phyloP scores from a whole-genome alignment of 1,140 invertebrate species.

The Muscidifurax raptorellus region DNA sequence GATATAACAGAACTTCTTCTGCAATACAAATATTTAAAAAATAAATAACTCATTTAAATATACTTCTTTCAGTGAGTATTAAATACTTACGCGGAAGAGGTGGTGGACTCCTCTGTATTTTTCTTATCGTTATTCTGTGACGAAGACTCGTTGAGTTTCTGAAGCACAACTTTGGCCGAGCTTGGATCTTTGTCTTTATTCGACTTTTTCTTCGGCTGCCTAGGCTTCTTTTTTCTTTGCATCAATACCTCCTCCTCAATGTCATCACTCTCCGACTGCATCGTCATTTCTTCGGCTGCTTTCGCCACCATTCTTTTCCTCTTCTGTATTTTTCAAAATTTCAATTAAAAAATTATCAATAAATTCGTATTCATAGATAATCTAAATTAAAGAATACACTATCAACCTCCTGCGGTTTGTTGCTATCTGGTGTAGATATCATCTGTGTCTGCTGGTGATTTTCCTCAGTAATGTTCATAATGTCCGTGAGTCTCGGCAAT shows the following conservation, averaged over 20 bases:
- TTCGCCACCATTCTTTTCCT: conserved; percentile 10
- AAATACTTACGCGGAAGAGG: conserved; percentile 46
- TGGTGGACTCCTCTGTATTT: conserved; percentile 6
- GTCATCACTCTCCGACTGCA: conserved; percentile 7
- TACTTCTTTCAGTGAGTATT: neutral
- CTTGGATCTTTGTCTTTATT: conserved; percentile 60
- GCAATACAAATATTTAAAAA: conserved; percentile 2
- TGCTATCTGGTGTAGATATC: neutral
- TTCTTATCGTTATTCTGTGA: conserved; percentile 26
- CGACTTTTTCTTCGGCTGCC: conserved; percentile 40
- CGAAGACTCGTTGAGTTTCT: conserved; percentile 58
- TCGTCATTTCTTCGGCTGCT: neutral
- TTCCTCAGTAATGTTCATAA: neutral
- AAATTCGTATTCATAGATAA: neutral
- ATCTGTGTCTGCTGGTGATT: neutral
- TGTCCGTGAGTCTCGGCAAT: conserved; percentile 41
- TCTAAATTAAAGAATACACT: neutral
- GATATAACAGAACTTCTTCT: conserved; percentile 8
- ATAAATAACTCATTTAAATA: neutral
- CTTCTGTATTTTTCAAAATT: conserved; percentile 21
- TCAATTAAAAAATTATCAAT: neutral
- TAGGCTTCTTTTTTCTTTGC: conserved; percentile 6
- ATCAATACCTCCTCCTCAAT: neutral
- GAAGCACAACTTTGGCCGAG: conserved; percentile 63
- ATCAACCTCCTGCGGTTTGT: neutral